phyloP scores from a whole-genome alignment of 2,113 vertebrate species.

The Casuarius casuarius region DNA sequence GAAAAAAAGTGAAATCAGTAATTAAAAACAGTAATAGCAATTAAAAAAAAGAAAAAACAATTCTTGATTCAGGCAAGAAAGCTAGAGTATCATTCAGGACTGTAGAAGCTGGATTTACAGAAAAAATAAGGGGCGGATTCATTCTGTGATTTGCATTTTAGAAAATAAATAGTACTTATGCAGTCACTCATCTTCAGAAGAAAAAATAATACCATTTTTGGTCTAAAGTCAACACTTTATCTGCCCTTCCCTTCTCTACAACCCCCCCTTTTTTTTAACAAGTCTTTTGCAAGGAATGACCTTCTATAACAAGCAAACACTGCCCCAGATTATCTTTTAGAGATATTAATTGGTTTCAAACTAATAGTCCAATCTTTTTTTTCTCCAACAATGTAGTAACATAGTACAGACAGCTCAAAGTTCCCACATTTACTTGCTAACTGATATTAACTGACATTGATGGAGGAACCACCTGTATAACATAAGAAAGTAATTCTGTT shows the following conservation, averaged over 20 bases:
- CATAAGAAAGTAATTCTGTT: neutral
- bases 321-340: neutral
- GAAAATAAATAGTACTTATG: neutral
- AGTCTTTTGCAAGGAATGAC: neutral
- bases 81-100: neutral
- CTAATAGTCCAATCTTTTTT: neutral
- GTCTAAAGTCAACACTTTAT: neutral
- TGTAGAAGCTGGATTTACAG: neutral
- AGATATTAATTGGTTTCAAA: neutral
- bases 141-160: neutral
- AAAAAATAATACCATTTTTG: conserved; percentile 1
- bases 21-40: neutral
- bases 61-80: neutral
- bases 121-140: neutral
- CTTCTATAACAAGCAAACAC: neutral
- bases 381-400: neutral
- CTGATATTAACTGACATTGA: neutral
- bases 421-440: neutral
- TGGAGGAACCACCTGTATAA: neutral
- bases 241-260: neutral
- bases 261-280: neutral
- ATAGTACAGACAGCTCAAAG: neutral
- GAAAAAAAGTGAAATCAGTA: conserved; percentile 1
- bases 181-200: conserved; percentile 1
- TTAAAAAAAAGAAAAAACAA: neutral